Conservation (phyloP, 1,140 invertebrate species). For the Trachymyrmex cornetzi region DNA sequence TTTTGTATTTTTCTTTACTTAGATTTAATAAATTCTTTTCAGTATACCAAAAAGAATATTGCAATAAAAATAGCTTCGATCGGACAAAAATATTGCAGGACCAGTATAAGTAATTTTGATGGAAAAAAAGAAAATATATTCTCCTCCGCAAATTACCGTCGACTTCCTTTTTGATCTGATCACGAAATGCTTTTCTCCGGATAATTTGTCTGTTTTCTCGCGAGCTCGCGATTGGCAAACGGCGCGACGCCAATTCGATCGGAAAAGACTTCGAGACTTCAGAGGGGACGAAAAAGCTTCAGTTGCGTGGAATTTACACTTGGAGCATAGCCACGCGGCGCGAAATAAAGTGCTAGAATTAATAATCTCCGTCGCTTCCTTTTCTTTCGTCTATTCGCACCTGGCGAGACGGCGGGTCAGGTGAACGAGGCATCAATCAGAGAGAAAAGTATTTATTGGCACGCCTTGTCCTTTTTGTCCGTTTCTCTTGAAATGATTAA, state of each 20-base stretch:
- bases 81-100: not conserved
- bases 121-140: not conserved
- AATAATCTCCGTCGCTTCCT: constrained; percentile 67
- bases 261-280: constrained; percentile 55
- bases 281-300: constrained; percentile 55
- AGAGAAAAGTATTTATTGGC: constrained; percentile 67
- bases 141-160: constrained; percentile 1
- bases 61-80: not conserved
- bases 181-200: not conserved
- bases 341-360: constrained; percentile 73
- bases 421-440: constrained; percentile 68
- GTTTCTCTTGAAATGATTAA: constrained; percentile 6
- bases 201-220: not conserved
- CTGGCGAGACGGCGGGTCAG: constrained; percentile 65
- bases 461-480: not conserved
- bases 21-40: no score
- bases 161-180: constrained; percentile 38
- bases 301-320: constrained; percentile 70
- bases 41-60: not conserved
- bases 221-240: constrained; percentile 22
- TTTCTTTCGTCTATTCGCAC: constrained; percentile 58
- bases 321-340: constrained; percentile 65
- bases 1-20: no score
- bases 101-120: not conserved
- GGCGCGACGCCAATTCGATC: constrained; percentile 45